A percentile compares a stretch with the other conserved stretches of the same genome.
Conservation (phyloP, 2,888 invertebrate species). For the Macaria notata region DNA sequence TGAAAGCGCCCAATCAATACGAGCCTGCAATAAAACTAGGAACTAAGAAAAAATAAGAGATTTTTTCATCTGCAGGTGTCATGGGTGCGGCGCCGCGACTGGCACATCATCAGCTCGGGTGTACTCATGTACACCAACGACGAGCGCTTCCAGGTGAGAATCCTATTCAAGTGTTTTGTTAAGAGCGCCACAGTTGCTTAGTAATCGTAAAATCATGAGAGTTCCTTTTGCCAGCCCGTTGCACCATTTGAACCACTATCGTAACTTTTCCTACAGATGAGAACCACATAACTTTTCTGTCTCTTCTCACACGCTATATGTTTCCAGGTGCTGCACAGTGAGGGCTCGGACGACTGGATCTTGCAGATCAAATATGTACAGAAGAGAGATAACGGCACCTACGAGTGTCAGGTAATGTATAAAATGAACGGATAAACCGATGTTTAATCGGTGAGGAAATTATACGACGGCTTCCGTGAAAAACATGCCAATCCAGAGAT, state of each 20-base stretch:
- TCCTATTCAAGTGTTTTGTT: not conserved
- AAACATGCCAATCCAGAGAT: too few relatives aligned
- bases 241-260: too few relatives aligned
- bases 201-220: too few relatives aligned
- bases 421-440: not conserved
- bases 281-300: not conserved
- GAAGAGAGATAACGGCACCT: constrained; percentile 94
- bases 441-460: too few relatives aligned
- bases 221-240: too few relatives aligned
- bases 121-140: constrained; percentile 96
- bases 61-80: constrained; percentile 86
- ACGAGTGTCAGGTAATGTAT: constrained; percentile 91
- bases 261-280: too few relatives aligned
- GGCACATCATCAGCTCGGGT: constrained; percentile 96
- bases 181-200: too few relatives aligned
- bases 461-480: too few relatives aligned
- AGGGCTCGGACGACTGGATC: constrained; percentile 95
- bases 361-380: constrained; percentile 96
- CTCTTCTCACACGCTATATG: not conserved
- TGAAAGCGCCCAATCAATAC: too few relatives aligned
- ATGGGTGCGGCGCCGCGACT: constrained; percentile 95
- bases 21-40: too few relatives aligned
- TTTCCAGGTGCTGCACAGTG: constrained; percentile 86
- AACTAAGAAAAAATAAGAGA: too few relatives aligned
- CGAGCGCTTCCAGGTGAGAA: constrained; percentile 86